These are phyloP conservation scores for Conopomorpha cramerella DNA, from an alignment of 1,140 invertebrate genomes.

Conservation along the genomic window DNA sequence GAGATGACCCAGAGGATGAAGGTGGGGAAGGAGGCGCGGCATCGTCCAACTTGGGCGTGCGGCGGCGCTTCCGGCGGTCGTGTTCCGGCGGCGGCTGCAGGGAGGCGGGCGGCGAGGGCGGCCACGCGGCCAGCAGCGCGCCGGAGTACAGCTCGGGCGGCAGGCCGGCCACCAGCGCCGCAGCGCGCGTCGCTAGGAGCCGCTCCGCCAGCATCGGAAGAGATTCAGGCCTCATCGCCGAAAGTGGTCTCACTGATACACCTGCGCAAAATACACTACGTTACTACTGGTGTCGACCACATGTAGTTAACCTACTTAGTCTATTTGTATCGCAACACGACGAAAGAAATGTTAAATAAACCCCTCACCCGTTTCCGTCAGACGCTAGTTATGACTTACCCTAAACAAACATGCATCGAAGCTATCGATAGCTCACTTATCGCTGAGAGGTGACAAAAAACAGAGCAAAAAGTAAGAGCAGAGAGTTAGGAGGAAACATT, in stretches of 20 bases:
- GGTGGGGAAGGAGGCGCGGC: slow-evolving; percentile 25
- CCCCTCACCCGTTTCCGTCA: slow-evolving; percentile 29
- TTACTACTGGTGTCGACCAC: no score
- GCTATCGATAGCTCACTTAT: slow-evolving; percentile 57
- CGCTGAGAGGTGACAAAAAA: slow-evolving; percentile 40
- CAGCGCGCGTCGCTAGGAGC: slow-evolving; percentile 46
- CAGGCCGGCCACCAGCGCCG: slow-evolving; percentile 48
- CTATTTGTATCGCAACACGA: no score
- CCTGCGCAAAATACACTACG: slow-evolving; percentile 26
- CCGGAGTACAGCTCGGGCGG: slow-evolving; percentile 53
- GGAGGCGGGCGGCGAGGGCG: slow-evolving; percentile 44
- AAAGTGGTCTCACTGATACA: slow-evolving; percentile 53
- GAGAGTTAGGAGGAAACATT: slow-evolving; percentile 50
- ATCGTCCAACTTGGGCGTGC: slow-evolving; percentile 44
- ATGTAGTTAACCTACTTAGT: no score
- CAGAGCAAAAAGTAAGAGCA: slow-evolving; percentile 39
- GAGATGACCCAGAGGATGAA: slow-evolving; percentile 49
- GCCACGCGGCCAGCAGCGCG: slow-evolving; percentile 48
- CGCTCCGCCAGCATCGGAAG: slow-evolving; percentile 50
- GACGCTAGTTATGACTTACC: slow-evolving; percentile 26
- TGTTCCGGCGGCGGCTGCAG: slow-evolving; percentile 38
- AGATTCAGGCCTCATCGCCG: slow-evolving; percentile 51
- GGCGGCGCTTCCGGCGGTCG: slow-evolving; percentile 46
- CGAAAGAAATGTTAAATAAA: slow-evolving; percentile 3
- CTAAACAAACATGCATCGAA: slow-evolving; percentile 45